Evolutionary conservation across 2,113 vertebrate genomes (phyloP).

Genomic region (Spilogale gracilis): DNA sequence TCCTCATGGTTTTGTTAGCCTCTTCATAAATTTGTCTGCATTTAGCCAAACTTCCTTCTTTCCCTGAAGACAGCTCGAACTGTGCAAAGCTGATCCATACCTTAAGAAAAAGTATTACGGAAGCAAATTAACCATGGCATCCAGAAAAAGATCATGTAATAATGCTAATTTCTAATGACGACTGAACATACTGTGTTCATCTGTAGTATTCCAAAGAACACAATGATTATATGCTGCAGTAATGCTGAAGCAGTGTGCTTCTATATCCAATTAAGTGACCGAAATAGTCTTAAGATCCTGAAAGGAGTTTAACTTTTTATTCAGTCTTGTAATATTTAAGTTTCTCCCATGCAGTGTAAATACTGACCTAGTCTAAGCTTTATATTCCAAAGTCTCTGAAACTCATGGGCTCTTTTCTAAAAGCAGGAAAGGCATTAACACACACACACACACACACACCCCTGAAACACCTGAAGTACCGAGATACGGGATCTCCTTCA

Average conservation of each 20-base stretch:
- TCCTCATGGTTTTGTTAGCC: slow-evolving; percentile 95
- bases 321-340: background rate
- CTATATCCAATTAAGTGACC: background rate
- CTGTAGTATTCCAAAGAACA: background rate
- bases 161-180: slow-evolving; percentile 23
- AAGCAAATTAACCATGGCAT: slow-evolving; percentile 61
- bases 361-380: background rate
- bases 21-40: slow-evolving; percentile 96
- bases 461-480: background rate
- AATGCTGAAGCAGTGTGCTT: background rate
- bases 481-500: background rate
- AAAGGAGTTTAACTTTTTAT: slow-evolving; percentile 1
- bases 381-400: slow-evolving; percentile 36
- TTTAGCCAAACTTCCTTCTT: slow-evolving; percentile 87
- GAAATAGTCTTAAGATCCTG: slow-evolving; percentile 6
- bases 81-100: slow-evolving; percentile 99
- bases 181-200: background rate
- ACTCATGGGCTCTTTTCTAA: background rate
- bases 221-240: background rate
- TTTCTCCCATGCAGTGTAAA: background rate
- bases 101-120: slow-evolving; percentile 82
- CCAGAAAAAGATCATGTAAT: background rate
- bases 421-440: slow-evolving; percentile 1
- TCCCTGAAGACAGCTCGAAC: slow-evolving; percentile 95
- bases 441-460: too few species aligned